phyloP scores from a whole-genome alignment of 2,113 vertebrate species.

The Silurus asotus region DNA sequence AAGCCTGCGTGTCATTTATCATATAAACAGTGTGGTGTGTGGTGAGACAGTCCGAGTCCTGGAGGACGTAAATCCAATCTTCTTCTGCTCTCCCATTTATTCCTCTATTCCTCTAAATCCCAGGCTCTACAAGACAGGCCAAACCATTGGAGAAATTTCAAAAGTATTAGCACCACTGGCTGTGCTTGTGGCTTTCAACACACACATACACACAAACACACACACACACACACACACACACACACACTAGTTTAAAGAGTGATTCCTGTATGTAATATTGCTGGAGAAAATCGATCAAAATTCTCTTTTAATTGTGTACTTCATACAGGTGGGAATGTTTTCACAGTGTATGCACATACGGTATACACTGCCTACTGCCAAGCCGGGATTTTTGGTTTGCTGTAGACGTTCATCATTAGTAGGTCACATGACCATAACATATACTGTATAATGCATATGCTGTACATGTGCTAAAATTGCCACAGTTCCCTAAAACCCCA shows the following conservation, averaged over 20 bases:
- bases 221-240: not conserved
- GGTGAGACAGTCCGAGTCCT: conserved; percentile 23
- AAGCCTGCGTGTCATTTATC: conserved; percentile 43
- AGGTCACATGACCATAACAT: not conserved
- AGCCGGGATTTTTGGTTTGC: too few relatives aligned
- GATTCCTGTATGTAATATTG: not conserved
- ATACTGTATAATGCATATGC: not conserved
- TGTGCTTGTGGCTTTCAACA: conserved; percentile 7
- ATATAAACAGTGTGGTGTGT: conserved; percentile 39
- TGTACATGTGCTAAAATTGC: not conserved
- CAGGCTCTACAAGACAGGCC: conserved; percentile 27
- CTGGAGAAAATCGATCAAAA: not conserved
- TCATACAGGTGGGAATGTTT: not conserved
- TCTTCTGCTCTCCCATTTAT: conserved; percentile 41
- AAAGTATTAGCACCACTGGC: conserved; percentile 11
- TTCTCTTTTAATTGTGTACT: not conserved
- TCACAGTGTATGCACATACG: not conserved
- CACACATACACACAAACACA: conserved; percentile 7
- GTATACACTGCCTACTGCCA: too few relatives aligned
- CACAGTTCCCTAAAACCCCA: not conserved
- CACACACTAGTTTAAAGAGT: not conserved
- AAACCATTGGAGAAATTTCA: conserved; percentile 17
- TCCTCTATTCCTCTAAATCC: conserved; percentile 26
- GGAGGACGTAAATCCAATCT: conserved; percentile 45
- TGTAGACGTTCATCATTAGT: not conserved